Percentiles rank a stretch among this genome's conserved stretches.
phyloP scores from a whole-genome alignment of 2,797 vertebrate species.

The Semotilus atromaculatus region DNA sequence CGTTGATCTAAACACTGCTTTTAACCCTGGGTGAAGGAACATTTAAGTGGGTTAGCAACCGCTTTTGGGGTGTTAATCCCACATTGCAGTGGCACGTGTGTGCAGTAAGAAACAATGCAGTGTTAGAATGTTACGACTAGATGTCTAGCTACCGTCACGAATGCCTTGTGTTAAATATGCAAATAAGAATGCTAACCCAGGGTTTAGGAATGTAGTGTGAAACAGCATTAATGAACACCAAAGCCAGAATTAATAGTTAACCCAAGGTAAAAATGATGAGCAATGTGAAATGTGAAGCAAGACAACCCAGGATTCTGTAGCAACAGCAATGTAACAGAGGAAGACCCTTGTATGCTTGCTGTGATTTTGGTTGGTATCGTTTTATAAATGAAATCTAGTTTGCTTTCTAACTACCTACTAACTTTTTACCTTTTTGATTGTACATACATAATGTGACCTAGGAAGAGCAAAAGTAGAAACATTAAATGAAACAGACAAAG shows the following conservation, averaged over 20 bases:
- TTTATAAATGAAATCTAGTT: neutral
- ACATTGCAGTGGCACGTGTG: neutral
- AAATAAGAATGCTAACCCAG: neutral
- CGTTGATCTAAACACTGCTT: neutral
- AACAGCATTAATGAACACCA: neutral
- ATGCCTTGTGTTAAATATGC: neutral
- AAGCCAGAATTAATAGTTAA: neutral
- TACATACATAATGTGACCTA: neutral
- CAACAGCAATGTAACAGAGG: neutral
- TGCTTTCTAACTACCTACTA: neutral
- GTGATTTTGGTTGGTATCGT: neutral
- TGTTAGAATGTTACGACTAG: neutral
- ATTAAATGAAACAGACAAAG: constrained; percentile 54
- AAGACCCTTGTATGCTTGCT: neutral
- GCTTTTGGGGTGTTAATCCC: neutral
- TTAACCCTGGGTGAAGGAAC: neutral
- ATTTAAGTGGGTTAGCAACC: neutral
- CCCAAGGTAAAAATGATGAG: neutral
- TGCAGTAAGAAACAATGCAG: neutral
- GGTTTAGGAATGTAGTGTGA: neutral
- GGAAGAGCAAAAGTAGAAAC: constrained; percentile 3
- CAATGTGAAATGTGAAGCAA: neutral
- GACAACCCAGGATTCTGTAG: neutral
- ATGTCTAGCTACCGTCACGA: neutral
- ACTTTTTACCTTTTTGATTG: neutral